These are phyloP conservation scores for Darevskia mixta DNA, from an alignment of 2,797 vertebrate species.

Conservation along the genomic window DNA sequence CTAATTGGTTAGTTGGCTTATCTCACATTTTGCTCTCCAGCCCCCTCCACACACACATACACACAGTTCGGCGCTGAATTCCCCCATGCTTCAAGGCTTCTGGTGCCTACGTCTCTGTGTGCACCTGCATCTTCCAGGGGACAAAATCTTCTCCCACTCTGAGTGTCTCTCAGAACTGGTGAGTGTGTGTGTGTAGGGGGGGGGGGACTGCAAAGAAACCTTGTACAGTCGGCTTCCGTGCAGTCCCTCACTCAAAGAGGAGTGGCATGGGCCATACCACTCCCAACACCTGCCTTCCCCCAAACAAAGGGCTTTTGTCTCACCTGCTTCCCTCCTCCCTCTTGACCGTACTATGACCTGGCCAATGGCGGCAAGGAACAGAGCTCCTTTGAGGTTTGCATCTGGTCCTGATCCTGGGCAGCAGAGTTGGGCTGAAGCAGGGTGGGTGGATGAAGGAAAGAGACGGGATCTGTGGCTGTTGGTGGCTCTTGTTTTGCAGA, in stretches of 20 bases:
- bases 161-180: background rate
- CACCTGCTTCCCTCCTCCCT: conserved; percentile 27
- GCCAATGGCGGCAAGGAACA: conserved; percentile 1
- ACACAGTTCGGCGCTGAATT: background rate
- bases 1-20: background rate
- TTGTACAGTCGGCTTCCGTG: background rate
- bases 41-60: no score
- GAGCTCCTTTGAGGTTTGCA: conserved; percentile 19
- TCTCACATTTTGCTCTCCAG: background rate
- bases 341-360: conserved; percentile 32
- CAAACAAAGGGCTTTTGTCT: conserved; percentile 39
- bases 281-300: conserved; percentile 34
- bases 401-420: background rate
- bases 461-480: no score
- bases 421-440: background rate
- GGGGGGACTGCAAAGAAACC: background rate
- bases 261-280: conserved; percentile 4
- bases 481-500: background rate
- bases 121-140: background rate
- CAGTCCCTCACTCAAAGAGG: background rate
- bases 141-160: background rate
- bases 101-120: background rate
- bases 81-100: background rate
- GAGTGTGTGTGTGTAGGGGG: background rate
- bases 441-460: background rate